These are phyloP conservation scores for Melospiza melodia DNA, from an alignment of 2,113 vertebrate genomes.

Conservation along the genomic window DNA sequence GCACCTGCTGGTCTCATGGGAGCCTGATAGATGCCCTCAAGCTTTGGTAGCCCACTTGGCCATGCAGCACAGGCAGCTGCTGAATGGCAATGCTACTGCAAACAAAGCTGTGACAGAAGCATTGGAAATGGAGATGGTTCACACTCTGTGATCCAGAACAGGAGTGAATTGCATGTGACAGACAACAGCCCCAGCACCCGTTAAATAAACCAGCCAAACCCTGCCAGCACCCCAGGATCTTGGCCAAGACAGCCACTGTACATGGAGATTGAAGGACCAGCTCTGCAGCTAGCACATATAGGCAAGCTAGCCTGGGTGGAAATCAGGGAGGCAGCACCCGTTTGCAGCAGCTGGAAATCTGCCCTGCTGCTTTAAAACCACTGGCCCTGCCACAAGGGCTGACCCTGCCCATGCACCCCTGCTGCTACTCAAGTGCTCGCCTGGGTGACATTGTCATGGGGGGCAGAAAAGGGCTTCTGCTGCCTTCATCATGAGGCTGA, in stretches of 20 bases:
- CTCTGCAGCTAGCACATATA: not conserved
- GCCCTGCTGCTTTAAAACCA: not conserved
- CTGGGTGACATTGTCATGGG: not conserved
- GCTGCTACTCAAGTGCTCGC: not conserved
- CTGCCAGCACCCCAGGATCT: not conserved
- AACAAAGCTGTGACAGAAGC: not conserved
- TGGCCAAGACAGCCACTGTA: not conserved
- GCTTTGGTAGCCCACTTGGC: not conserved
- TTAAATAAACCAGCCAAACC: not conserved
- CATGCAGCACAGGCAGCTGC: not conserved
- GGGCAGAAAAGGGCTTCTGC: not conserved
- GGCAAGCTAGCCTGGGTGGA: not conserved
- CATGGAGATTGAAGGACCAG: not conserved
- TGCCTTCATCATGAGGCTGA: not conserved
- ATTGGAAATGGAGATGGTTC: not conserved
- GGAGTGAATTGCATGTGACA: not conserved
- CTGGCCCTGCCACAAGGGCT: not conserved
- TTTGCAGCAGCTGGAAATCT: not conserved
- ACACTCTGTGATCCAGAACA: not conserved
- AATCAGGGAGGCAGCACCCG: not conserved
- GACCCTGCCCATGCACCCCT: fast-evolving
- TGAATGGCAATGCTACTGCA: not conserved
- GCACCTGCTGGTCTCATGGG: not conserved
- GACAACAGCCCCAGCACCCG: not conserved
- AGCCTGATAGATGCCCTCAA: not conserved